Base-by-base conservation (phyloP, 2,797 vertebrate genomes). In the Ceryle rudis region DNA sequence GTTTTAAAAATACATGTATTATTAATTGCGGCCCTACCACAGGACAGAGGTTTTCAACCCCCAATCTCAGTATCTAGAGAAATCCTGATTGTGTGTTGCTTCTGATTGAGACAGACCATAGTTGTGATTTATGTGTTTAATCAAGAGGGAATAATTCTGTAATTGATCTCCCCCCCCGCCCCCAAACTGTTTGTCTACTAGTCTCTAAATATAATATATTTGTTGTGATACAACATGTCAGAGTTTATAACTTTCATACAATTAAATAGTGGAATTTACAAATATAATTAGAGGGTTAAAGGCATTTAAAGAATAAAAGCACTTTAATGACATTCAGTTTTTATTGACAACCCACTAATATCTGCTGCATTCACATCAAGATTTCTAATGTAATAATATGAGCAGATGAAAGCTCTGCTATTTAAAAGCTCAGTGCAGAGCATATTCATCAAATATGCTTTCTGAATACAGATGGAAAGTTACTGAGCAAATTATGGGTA, bases 251-350 rank as follows among this genome's bases (percentile, higher is more conserved):
- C 70, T 86, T 75, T 23, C 29, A 20, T 37, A 29, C 58, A 33
- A 60, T 64, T 89, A 51, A 91, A 57, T 8, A 78, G 86, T 2
- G 3, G 78, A 55, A 80, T 94, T 87, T 92, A 57, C 81, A 77
- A 85, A 81, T 89, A 67, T 58, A 92, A 93, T 96, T 92, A 92
- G 77, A 64, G 62, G 44, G 89, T 93, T 93, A 94, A 96, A 91
- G 86, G 57, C 88, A 28, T 95, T 95, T 95, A 65, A 94, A 29
- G 67, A 91, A 91, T 82, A 80, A 95, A 94, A 91, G 89, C 84
- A 14, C 71, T 89, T 84, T 31, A 95, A 82, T 60, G 84, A 11
- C 67, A 11, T 57, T 78, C 71, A 19, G 44, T 55, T 96, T 96
- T 91, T 93, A 94, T 93, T 91, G 93, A 81, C 81, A 92, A 33